These are phyloP conservation scores for Drosophila gunungcola DNA, from an alignment of 1,140 invertebrate species.

Conservation along the genomic window DNA sequence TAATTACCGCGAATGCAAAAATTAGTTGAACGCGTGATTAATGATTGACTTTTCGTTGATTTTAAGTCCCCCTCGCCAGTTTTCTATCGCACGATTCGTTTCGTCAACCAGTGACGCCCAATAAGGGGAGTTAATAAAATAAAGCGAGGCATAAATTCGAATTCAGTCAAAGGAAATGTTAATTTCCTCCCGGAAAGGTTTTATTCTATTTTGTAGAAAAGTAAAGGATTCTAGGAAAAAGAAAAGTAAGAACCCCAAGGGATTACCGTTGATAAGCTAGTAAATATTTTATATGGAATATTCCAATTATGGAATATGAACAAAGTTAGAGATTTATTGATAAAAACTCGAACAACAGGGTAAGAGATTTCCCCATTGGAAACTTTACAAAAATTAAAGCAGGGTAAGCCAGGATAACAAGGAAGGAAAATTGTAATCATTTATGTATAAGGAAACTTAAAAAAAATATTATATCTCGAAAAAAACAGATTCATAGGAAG, in stretches of 20 bases:
- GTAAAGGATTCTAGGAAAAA: no score
- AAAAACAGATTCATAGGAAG: background rate
- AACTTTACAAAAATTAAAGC: no score
- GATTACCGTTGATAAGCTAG: no score
- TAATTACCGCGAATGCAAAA: slow-evolving; percentile 79
- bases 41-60: slow-evolving; percentile 61
- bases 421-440: no score
- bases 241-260: no score
- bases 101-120: slow-evolving; percentile 23
- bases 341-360: no score
- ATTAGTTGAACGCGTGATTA: slow-evolving; percentile 59
- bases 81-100: slow-evolving; percentile 7
- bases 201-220: background rate
- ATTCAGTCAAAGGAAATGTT: slow-evolving; percentile 3
- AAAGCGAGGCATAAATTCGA: background rate
- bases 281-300: no score
- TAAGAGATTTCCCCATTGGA: no score
- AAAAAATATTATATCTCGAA: background rate
- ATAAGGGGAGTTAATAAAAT: slow-evolving; percentile 18
- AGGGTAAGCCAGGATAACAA: no score
- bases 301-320: no score
- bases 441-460: no score
- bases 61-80: slow-evolving; percentile 16
- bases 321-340: no score
- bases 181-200: slow-evolving; percentile 10